Conservation (phyloP, 1,140 invertebrate genomes). For the Oreohelix idahoensis region DNA sequence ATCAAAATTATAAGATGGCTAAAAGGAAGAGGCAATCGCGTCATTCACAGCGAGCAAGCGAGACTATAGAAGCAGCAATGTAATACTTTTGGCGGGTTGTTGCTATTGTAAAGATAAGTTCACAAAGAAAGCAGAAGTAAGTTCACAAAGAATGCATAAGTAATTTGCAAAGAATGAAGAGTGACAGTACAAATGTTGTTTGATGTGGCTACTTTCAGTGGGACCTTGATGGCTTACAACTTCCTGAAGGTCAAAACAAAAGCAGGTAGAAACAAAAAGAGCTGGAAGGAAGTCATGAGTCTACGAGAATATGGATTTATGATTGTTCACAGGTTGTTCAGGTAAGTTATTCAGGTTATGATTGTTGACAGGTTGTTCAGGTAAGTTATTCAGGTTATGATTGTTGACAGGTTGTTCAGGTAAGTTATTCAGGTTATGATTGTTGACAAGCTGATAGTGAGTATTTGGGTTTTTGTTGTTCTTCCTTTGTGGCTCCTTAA, state of each 20-base stretch:
- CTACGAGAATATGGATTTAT: conserved; percentile 22
- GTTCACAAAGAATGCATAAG: too few species aligned
- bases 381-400: conserved; percentile 15
- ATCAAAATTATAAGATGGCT: too few species aligned
- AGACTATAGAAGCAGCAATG: too few species aligned
- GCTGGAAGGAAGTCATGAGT: conserved; percentile 27
- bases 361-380: conserved; percentile 22
- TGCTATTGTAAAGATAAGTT: too few species aligned
- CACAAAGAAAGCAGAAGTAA: too few species aligned
- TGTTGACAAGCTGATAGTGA: not conserved
- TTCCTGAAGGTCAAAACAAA: conserved; percentile 42
- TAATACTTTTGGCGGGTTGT: too few species aligned
- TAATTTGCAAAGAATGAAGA: too few species aligned
- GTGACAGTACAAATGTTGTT: too few species aligned
- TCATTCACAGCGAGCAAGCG: too few species aligned
- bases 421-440: conserved; percentile 7
- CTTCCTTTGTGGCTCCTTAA: too few species aligned
- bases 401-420: conserved; percentile 29
- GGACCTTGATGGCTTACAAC: conserved; percentile 42
- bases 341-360: conserved; percentile 24
- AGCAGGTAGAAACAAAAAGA: conserved; percentile 6
- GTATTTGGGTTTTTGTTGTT: too few species aligned
- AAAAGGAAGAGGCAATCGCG: too few species aligned
- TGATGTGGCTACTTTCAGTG: conserved; percentile 16
- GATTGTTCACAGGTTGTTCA: conserved; percentile 42